Evolutionary conservation across 2,888 invertebrate species (phyloP), one percentile per base, ranked within the genome.

Genomic region (Apamea anceps): DNA sequence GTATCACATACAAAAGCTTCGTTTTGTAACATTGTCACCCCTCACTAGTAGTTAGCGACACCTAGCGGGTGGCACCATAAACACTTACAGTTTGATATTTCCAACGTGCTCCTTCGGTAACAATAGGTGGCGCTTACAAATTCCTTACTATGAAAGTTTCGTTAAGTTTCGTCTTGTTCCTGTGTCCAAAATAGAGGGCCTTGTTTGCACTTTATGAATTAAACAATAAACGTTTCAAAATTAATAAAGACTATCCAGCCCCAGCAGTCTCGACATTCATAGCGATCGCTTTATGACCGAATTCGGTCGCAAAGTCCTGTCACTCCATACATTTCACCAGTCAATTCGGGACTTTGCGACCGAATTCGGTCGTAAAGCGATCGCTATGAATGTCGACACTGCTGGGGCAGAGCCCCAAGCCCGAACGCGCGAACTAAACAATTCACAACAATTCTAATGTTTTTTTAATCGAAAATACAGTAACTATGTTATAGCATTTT

Each of bases 101-200:
- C n/a, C 4, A 25, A 18, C 25, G 25, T 67, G 45, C 8, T 37
- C 1, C 25, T 32, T 70, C 6, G 0, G 12, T 12, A 45, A 0
- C 15, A 85, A n/a, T 48, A 71, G 71, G 74, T 85, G 74, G 45
- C 82, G 45, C 37, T 54, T 15, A 28, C 10, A 60, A 57, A 21
- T 28, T 37, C 32, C 2, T 25, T 8, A 45, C 1, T 48, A 51
- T 4, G 18, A 51, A 48, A 15, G 15, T 21, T 60, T 45, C 13
- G 32, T 77, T 18, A 60, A 7, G 5, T 45, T 45, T 76, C 2
- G 0, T 32, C 0, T 1, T 75, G 5, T 32, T 13, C 3, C n/a
- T 60, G 13, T n/a, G 60, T 28, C 2, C 0, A 76, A 67, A 25
- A 57, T 18, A 79, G 51, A 67, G 37, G 28, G 42, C 60, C 0